A percentile compares a stretch with the other conserved stretches of the same genome.
Conservation (phyloP, 2,113 vertebrate species). For the Phylloscopus trochiloides region DNA sequence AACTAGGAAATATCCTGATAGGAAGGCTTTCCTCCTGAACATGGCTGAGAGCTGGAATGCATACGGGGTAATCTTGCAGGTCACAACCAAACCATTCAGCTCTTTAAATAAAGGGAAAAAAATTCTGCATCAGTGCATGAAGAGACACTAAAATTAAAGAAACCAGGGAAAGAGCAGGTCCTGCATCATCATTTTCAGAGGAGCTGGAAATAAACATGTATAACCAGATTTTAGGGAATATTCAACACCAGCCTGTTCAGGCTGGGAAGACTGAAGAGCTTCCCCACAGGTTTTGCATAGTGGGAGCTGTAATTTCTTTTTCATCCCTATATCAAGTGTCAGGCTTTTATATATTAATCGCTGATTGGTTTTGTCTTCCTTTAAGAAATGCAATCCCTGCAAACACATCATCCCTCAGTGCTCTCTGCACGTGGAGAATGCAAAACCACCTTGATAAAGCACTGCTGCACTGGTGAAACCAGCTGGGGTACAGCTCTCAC, state of each 20-base stretch:
- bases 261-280: neutral
- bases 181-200: neutral
- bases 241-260: neutral
- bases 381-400: neutral
- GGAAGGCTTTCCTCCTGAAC: neutral
- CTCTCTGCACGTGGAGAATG: neutral
- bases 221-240: neutral
- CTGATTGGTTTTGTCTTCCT: constrained; percentile 10
- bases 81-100: neutral
- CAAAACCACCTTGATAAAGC: fast-evolving
- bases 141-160: neutral
- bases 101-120: neutral
- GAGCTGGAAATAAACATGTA: neutral
- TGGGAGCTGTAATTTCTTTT: neutral
- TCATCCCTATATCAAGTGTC: neutral
- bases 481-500: neutral
- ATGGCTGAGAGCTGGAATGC: neutral
- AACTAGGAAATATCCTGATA: neutral
- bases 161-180: neutral
- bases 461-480: neutral
- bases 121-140: neutral
- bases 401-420: neutral
- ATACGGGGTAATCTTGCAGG: fast-evolving
- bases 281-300: neutral
- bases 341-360: neutral